Evolutionary conservation across 2,113 vertebrate genomes (phyloP).

Genomic region (Oryzias javanicus): DNA sequence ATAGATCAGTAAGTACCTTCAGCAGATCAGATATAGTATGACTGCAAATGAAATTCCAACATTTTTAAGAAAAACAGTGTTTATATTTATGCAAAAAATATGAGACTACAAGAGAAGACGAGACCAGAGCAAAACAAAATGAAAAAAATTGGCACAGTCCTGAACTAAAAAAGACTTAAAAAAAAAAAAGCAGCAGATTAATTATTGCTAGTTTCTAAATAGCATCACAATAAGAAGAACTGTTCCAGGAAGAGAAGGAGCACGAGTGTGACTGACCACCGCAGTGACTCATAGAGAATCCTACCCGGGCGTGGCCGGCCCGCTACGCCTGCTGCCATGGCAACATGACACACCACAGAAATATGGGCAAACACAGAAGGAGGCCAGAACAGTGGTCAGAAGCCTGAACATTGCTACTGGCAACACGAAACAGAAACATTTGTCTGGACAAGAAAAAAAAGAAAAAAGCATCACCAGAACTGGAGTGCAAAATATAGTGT

Average conservation of each 20-base stretch:
- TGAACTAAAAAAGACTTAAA: neutral
- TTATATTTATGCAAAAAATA: neutral
- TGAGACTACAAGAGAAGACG: neutral
- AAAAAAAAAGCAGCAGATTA: conserved; percentile 8
- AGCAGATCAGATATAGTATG: too few species aligned
- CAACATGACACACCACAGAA: conserved; percentile 45
- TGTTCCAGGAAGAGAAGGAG: conserved; percentile 7
- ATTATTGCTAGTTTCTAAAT: conserved; percentile 15
- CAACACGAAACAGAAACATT: conserved; percentile 48
- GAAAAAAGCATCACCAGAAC: neutral
- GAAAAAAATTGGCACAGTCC: too few species aligned
- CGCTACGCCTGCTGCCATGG: conserved; percentile 41
- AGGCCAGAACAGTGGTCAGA: conserved; percentile 41
- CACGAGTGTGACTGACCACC: conserved; percentile 17
- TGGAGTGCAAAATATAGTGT: neutral
- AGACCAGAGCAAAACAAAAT: neutral
- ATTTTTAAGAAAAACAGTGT: neutral
- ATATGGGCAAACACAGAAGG: conserved; percentile 35
- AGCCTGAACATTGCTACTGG: conserved; percentile 30
- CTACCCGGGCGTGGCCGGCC: conserved; percentile 46
- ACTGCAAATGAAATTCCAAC: too few species aligned
- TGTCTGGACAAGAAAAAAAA: conserved; percentile 30
- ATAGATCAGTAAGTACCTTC: too few species aligned
- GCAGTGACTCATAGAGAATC: conserved; percentile 63
- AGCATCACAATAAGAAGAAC: conserved; percentile 48